Evolutionary conservation across 2,797 vertebrate species (phyloP).

Genomic region (Perodicticus potto): DNA sequence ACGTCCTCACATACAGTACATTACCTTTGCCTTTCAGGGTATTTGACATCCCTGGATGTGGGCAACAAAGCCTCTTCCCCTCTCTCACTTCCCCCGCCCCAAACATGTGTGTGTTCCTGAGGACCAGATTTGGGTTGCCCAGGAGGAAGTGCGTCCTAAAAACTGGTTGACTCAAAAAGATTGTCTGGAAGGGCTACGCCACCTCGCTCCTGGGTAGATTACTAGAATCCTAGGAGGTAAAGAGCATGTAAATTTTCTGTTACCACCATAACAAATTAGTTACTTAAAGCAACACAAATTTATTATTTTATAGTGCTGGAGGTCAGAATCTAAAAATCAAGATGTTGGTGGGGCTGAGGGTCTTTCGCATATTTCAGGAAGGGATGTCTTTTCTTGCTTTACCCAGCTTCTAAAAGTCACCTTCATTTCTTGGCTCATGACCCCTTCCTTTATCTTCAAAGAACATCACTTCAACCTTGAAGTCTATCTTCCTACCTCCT

Average conservation of each 20-base stretch:
- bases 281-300: neutral
- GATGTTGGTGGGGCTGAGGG: neutral
- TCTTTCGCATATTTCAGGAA: neutral
- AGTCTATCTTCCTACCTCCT: neutral
- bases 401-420: neutral
- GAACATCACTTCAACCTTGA: neutral
- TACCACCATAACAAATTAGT: neutral
- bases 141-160: neutral
- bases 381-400: neutral
- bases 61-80: neutral
- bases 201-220: neutral
- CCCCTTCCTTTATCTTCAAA: neutral
- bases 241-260: neutral
- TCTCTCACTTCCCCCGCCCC: neutral
- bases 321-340: constrained; percentile 2
- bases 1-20: neutral
- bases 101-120: neutral
- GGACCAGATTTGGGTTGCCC: neutral
- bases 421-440: neutral
- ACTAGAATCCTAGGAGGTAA: neutral
- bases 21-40: constrained; percentile 10
- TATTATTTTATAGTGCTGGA: neutral
- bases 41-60: neutral
- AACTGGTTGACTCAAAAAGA: neutral
- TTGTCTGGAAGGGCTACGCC: neutral